Evolutionary conservation across 2,888 invertebrate genomes (phyloP).

Genomic region (Tigriopus californicus): DNA sequence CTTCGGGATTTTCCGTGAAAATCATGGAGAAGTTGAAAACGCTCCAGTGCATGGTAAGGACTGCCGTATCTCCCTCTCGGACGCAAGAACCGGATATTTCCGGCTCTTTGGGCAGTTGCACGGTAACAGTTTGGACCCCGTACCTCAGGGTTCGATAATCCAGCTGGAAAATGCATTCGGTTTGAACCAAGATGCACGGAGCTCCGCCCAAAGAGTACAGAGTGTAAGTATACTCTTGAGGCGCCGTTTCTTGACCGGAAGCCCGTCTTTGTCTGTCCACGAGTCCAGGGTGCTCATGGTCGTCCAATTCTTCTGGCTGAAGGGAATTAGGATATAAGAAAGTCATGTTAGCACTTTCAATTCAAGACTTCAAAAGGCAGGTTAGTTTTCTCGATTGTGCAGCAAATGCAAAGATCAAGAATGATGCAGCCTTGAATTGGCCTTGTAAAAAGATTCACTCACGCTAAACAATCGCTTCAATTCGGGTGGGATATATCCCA

Average conservation of each 20-base stretch:
- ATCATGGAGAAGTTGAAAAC: slow-evolving; percentile 11
- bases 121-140: neutral
- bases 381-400: no score
- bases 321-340: no score
- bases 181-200: slow-evolving; percentile 6
- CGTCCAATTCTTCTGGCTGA: neutral
- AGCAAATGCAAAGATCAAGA: no score
- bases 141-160: neutral
- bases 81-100: slow-evolving; percentile 6
- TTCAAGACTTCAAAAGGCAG: no score
- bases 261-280: neutral
- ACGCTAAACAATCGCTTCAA: no score
- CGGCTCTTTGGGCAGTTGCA: neutral
- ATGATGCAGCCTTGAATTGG: no score
- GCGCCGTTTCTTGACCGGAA: neutral
- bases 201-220: neutral
- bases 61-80: neutral
- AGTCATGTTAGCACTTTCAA: no score
- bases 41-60: neutral
- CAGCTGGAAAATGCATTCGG: neutral
- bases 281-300: neutral
- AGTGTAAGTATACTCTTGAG: neutral
- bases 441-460: no score
- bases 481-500: no score
- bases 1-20: slow-evolving; percentile 12